A percentile compares a stretch with the other conserved stretches of the same genome.
Conservation (phyloP, 2,113 vertebrate species). For the Hypocryptadius cinnamomeus region DNA sequence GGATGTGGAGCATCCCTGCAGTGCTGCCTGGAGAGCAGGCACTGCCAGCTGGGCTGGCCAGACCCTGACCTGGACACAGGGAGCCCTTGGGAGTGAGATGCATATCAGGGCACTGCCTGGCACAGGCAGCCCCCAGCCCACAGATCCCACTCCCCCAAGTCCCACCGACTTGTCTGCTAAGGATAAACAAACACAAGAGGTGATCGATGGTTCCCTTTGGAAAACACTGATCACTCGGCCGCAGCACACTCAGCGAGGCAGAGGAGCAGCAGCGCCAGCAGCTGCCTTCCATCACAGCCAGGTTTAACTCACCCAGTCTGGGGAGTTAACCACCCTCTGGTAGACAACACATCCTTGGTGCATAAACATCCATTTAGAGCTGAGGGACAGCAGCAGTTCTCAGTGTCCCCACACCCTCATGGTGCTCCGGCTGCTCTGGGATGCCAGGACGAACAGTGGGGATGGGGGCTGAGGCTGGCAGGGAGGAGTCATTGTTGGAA, state of each 20-base stretch:
- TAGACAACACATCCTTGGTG: neutral
- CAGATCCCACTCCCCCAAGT: neutral
- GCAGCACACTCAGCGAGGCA: neutral
- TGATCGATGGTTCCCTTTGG: slow-evolving; percentile 30
- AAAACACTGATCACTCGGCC: neutral
- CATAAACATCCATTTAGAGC: neutral
- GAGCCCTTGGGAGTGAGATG: neutral
- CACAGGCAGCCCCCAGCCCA: neutral
- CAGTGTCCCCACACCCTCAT: neutral
- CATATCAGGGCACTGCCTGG: neutral
- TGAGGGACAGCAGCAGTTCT: neutral
- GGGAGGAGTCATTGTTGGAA: neutral
- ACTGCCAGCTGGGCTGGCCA: neutral
- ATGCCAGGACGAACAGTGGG: neutral
- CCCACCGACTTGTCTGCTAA: neutral
- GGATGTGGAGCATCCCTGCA: neutral
- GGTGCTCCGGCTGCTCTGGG: neutral
- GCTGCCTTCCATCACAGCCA: slow-evolving; percentile 23
- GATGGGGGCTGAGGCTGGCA: neutral
- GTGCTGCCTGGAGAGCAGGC: neutral
- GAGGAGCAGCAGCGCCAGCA: slow-evolving; percentile 15
- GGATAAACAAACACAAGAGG: neutral
- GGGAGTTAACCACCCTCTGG: neutral
- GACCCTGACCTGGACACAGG: neutral
- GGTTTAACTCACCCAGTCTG: neutral